Percentiles rank a stretch among this genome's conserved stretches.
Conservation (phyloP, 2,888 invertebrate genomes). For the Cephus sareptanus region DNA sequence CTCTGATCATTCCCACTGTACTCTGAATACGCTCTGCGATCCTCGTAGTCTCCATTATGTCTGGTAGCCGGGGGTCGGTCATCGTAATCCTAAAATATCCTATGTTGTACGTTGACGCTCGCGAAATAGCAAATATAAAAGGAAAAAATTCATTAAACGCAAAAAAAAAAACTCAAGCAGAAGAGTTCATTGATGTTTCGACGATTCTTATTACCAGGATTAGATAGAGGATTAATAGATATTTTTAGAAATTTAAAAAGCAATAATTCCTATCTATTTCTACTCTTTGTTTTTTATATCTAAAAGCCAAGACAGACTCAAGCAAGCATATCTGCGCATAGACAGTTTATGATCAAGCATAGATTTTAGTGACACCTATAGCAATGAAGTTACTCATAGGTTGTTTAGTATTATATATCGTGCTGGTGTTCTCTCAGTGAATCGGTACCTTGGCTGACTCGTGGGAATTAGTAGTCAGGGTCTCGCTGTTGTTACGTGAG, state of each 20-base stretch:
- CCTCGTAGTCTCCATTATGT: conserved; percentile 53
- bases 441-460: conserved; percentile 44
- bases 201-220: not conserved
- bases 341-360: not conserved
- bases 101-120: not conserved
- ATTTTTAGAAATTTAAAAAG: not conserved
- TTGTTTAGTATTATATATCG: not conserved
- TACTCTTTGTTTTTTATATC: not conserved
- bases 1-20: conserved; percentile 36
- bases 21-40: conserved; percentile 42
- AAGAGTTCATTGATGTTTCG: not conserved
- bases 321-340: not conserved
- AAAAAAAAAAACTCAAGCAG: not conserved
- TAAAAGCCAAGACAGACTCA: not conserved
- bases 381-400: not conserved
- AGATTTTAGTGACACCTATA: not conserved
- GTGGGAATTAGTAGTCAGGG: conserved; percentile 42
- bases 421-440: not conserved
- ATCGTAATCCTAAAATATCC: conserved; percentile 9
- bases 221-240: not conserved
- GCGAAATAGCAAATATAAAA: not conserved
- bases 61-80: conserved; percentile 19
- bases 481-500: conserved; percentile 43
- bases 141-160: not conserved
- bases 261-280: not conserved